These are phyloP conservation scores for Eudorcas thomsonii DNA, from an alignment of 2,113 vertebrate genomes.

Conservation along the genomic window DNA sequence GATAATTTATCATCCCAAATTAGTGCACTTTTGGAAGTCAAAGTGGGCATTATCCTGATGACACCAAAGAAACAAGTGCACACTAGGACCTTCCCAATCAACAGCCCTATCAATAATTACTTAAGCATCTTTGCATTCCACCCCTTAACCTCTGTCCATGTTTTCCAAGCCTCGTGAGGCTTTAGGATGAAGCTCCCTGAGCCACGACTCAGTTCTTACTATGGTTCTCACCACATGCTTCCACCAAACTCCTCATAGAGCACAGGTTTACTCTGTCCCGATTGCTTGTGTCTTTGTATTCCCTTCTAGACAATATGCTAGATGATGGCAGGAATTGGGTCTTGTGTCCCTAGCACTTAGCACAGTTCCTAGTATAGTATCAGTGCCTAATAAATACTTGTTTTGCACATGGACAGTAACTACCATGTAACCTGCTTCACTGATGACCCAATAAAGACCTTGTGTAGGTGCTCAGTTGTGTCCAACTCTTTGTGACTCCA, in stretches of 20 bases:
- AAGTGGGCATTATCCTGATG: not conserved
- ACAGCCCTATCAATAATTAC: not conserved
- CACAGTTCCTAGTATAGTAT: not conserved
- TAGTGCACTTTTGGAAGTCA: not conserved
- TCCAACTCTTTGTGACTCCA: not conserved
- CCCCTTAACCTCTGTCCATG: not conserved
- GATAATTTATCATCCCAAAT: not conserved
- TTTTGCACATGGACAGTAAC: not conserved
- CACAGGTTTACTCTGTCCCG: not conserved
- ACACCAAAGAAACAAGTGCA: not conserved
- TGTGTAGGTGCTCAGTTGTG: not conserved
- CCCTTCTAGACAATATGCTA: not conserved
- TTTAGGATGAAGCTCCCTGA: not conserved
- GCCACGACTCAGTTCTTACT: not conserved
- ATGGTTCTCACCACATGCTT: rapidly evolving
- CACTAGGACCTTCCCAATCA: not conserved
- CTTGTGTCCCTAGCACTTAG: not conserved
- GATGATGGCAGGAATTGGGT: not conserved
- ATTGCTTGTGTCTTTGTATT: not conserved
- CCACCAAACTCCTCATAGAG: not conserved
- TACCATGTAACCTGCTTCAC: not conserved
- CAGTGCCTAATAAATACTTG: not conserved
- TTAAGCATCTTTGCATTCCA: not conserved
- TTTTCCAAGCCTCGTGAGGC: not conserved
- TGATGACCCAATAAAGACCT: not conserved